Evolutionary conservation across 92 coral and sea anemone species (phyloP), one percentile per base, ranked within the genome.

Genomic region (Hydrozoanthus gracilis): DNA sequence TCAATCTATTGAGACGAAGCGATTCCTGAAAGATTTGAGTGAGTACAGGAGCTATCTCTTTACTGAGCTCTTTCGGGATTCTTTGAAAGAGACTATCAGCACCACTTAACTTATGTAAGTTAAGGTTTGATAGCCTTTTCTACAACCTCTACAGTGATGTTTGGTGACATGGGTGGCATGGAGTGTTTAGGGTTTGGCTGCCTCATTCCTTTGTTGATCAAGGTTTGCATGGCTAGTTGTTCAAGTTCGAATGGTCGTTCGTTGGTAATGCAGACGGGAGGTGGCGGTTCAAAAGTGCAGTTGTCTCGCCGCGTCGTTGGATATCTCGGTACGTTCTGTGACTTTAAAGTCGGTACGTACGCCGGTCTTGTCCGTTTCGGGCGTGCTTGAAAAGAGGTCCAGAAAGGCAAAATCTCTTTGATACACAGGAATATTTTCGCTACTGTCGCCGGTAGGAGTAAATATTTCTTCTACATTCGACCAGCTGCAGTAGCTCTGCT

Each of bases 341-440:
- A 51, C 80, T 52, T 76, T 15, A 83, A 78, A 27, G 65, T 67
- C 49, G 78, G 75, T 67, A 68, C 20, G 75, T 67, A 68, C 20
- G 18, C 44, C 82, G 49, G 72, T 15, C 73, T 67, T 87, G 69
- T 86, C 73, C 73, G 68, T 44, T 86, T 54, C 44, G 84, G 4
- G 88, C 83, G 62, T 86, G 84, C 35, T 85, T 86, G 82, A 86
- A 56, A 69, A 77, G 39, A 86, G 79, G 85, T 76, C 85, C 89
- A n/a, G n/a, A n/a, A n/a, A n/a, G n/a, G n/a, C n/a, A 86, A 44
- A 76, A 55, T 16, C 84, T 61, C 78, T 86, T 83, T 50, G 78
- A 83, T 48, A 18, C 16, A 69, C 60, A 55, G 67, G 86, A 67
- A 68, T 46, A 47, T 46, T 72, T 11, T 72, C 27, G 2, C 56